phyloP scores from a whole-genome alignment of 1,140 invertebrate genomes.

The Panagrolaimus sp. region DNA sequence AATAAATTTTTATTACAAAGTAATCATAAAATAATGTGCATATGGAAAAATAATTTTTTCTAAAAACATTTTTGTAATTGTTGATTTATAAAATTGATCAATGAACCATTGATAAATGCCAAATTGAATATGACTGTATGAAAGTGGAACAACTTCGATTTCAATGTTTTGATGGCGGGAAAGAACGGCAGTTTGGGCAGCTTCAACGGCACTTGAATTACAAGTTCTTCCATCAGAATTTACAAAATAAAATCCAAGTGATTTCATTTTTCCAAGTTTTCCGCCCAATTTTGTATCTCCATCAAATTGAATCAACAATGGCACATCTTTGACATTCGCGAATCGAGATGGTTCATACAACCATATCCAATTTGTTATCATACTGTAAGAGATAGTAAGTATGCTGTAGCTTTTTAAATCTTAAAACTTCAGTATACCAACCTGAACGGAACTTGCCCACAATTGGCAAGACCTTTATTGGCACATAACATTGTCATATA shows the following conservation, averaged over 20 bases:
- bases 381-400: constrained; percentile 24
- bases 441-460: constrained; percentile 16
- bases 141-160: background rate
- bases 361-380: constrained; percentile 57
- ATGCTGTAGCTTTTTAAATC: constrained; percentile 21
- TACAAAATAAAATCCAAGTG: constrained; percentile 55
- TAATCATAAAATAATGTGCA: constrained; percentile 56
- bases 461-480: constrained; percentile 21
- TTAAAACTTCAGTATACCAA: too few species aligned
- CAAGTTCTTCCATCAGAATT: constrained; percentile 40
- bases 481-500: constrained; percentile 41
- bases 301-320: constrained; percentile 52
- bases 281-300: constrained; percentile 55
- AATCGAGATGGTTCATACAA: constrained; percentile 36
- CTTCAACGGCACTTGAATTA: constrained; percentile 24
- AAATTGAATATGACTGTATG: constrained; percentile 52
- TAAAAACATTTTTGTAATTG: constrained; percentile 39
- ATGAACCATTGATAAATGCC: constrained; percentile 51
- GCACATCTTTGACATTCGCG: constrained; percentile 21
- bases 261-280: constrained; percentile 49
- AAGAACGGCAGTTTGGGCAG: background rate
- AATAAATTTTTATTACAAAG: constrained; percentile 32
- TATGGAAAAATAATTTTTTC: constrained; percentile 50
- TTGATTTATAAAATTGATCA: constrained; percentile 43
- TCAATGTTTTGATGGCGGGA: background rate